Percentiles rank a stretch among this genome's conserved stretches.
These are phyloP conservation scores for Axis porcinus DNA, from an alignment of 2,113 vertebrate genomes.

Conservation along the genomic window DNA sequence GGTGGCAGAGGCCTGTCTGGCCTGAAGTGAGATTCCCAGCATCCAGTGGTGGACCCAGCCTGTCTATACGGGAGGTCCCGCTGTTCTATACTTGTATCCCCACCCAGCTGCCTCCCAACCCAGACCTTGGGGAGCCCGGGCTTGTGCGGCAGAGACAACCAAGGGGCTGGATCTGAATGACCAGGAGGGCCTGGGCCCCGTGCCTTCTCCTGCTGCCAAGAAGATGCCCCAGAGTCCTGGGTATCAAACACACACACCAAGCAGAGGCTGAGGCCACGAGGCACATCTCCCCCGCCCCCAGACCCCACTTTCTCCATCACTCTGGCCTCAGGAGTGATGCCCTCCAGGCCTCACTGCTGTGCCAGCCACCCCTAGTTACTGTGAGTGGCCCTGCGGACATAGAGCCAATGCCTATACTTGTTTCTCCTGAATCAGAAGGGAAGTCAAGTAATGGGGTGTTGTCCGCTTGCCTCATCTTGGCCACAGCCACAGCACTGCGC, in stretches of 20 bases:
- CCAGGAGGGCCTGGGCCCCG: neutral
- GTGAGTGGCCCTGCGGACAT: neutral
- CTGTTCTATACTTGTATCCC: neutral
- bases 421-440: neutral
- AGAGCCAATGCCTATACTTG: neutral
- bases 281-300: accelerated
- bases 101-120: too few species aligned
- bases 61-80: neutral
- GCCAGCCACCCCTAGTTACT: neutral
- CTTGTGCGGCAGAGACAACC: neutral
- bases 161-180: neutral
- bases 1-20: neutral
- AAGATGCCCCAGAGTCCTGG: neutral
- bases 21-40: neutral
- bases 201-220: neutral
- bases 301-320: neutral
- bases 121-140: neutral
- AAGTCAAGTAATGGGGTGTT: neutral
- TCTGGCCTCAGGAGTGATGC: neutral
- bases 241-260: neutral
- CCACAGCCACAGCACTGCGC: accelerated
- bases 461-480: accelerated
- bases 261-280: accelerated
- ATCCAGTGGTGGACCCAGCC: neutral
- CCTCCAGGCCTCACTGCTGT: neutral